Conservation (phyloP, 1,140 invertebrate species). For the Drosophila parvula region DNA sequence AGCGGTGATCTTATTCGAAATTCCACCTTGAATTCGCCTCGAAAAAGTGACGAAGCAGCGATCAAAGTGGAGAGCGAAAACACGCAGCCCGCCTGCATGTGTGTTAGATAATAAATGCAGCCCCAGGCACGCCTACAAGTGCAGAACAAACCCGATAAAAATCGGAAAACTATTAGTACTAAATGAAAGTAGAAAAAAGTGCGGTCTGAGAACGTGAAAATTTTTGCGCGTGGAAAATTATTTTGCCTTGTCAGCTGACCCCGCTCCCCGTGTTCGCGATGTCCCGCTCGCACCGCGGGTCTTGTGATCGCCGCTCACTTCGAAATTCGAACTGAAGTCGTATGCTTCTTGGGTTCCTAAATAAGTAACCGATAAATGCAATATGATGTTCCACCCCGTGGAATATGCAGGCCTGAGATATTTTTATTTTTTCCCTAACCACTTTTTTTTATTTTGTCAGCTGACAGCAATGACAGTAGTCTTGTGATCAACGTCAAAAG, state of each 20-base stretch:
- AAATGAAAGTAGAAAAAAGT: conserved; percentile 42
- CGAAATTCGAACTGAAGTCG: conserved; percentile 21
- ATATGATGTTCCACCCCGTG: conserved; percentile 52
- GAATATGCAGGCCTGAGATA: conserved; percentile 5
- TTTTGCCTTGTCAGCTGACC: conserved; percentile 72
- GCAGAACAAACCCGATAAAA: conserved; percentile 1
- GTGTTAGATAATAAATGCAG: conserved; percentile 70
- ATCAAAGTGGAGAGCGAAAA: conserved; percentile 27
- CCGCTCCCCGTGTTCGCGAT: conserved; percentile 35
- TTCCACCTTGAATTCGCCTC: conserved; percentile 17
- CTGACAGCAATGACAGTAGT: conserved; percentile 77
- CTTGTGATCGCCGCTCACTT: conserved; percentile 61
- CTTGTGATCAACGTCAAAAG: conserved; percentile 76
- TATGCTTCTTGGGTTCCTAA: neutral
- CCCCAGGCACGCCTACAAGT: neutral
- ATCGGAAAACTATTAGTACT: neutral
- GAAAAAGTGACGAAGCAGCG: conserved; percentile 59
- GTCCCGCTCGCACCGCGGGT: conserved; percentile 35
- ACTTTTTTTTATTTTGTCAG: conserved; percentile 68
- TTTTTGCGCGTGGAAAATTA: conserved; percentile 50
- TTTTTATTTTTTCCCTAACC: conserved; percentile 23
- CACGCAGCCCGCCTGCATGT: conserved; percentile 31
- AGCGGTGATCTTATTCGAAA: conserved; percentile 1
- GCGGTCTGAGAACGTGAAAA: conserved; percentile 35
- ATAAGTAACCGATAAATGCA: conserved; percentile 39